These are phyloP conservation scores for Bellardia bayeri DNA, from an alignment of 2,888 invertebrate genomes.

Conservation along the genomic window DNA sequence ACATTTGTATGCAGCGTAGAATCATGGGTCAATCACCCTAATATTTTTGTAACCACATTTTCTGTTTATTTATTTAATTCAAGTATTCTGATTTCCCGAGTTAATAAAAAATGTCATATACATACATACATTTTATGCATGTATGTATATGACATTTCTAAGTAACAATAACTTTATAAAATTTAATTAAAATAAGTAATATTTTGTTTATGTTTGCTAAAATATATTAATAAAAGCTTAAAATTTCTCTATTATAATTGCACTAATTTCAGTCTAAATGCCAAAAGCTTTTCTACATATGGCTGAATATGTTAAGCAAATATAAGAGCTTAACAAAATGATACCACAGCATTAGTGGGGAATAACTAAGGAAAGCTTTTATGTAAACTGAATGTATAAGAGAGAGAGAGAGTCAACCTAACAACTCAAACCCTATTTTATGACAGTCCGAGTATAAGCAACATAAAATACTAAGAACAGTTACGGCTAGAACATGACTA, in stretches of 20 bases:
- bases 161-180: not conserved
- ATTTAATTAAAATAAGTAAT: not conserved
- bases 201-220: not conserved
- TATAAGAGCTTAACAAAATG: slow-evolving; percentile 20
- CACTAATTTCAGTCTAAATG: slow-evolving; percentile 28
- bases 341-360: not conserved
- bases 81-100: too few relatives aligned
- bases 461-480: slow-evolving; percentile 33
- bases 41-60: not conserved
- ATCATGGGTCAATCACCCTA: not conserved
- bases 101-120: too few relatives aligned
- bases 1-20: not conserved
- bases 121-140: too few relatives aligned
- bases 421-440: not conserved
- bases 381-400: not conserved
- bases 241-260: slow-evolving; percentile 33
- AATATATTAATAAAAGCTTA: slow-evolving; percentile 26
- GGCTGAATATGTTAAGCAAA: slow-evolving; percentile 18
- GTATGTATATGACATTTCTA: too few relatives aligned
- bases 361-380: not conserved
- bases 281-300: slow-evolving; percentile 30
- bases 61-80: too few relatives aligned
- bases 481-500: slow-evolving; percentile 14
- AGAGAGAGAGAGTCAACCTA: not conserved
- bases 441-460: not conserved